A percentile compares a stretch with the other conserved stretches of the same genome.
These are phyloP conservation scores for Mionectes olivaceus DNA, from an alignment of 2,797 vertebrate genomes.

Conservation along the genomic window DNA sequence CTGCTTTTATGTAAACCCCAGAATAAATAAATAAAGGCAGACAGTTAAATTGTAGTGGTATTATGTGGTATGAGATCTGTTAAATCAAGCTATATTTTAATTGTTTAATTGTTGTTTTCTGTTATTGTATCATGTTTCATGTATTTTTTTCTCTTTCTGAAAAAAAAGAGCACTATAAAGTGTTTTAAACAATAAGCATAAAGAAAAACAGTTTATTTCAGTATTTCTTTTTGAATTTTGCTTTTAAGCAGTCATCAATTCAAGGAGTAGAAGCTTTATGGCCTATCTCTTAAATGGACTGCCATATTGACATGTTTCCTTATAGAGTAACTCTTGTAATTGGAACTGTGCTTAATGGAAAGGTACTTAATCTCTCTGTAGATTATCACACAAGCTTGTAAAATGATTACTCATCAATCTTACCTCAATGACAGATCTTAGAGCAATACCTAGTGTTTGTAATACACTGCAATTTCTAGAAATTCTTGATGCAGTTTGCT, in stretches of 20 bases:
- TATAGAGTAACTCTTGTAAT: neutral
- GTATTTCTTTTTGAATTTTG: neutral
- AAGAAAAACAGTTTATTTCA: neutral
- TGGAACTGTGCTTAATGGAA: neutral
- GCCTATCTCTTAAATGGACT: neutral
- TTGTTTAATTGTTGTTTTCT: rapidly evolving
- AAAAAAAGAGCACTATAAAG: rapidly evolving
- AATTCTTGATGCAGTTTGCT: neutral
- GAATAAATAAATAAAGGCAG: neutral
- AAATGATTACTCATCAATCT: neutral
- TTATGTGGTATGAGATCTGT: neutral
- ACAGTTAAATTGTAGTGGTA: neutral
- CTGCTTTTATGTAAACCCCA: neutral
- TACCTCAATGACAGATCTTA: neutral
- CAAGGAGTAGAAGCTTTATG: neutral
- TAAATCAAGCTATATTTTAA: neutral
- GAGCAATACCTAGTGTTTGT: neutral
- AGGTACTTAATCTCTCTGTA: neutral
- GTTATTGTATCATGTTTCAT: neutral
- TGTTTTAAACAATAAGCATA: neutral
- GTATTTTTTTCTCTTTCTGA: neutral
- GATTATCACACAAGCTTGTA: neutral
- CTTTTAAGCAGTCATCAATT: neutral
- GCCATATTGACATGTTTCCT: neutral
- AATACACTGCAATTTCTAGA: neutral